These are phyloP conservation scores for Albula glossodonta DNA, from an alignment of 2,113 vertebrate species.

Conservation along the genomic window DNA sequence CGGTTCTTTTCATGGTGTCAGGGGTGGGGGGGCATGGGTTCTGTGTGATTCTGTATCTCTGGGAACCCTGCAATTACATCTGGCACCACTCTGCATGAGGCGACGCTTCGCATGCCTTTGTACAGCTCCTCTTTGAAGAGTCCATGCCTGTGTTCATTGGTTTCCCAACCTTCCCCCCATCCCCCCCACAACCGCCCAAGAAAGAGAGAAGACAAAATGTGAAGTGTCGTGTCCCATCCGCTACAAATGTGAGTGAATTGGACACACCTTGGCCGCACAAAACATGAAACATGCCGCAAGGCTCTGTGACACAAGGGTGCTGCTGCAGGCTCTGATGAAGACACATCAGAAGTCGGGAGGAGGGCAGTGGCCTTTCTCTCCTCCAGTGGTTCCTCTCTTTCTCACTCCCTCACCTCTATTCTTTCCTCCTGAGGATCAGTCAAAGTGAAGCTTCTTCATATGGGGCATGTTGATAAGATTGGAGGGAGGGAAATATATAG, in stretches of 20 bases:
- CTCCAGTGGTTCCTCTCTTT: neutral
- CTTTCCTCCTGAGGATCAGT: neutral
- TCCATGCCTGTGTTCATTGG: slow-evolving; percentile 43
- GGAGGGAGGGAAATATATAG: neutral
- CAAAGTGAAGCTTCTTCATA: neutral
- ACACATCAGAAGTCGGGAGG: neutral
- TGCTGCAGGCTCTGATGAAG: neutral
- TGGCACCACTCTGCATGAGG: slow-evolving; percentile 76
- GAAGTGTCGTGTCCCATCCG: slow-evolving; percentile 67
- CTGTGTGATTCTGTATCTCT: slow-evolving; percentile 66
- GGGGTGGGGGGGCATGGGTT: slow-evolving; percentile 50
- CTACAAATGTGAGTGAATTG: slow-evolving; percentile 72
- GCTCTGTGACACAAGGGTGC: neutral
- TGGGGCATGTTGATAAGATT: neutral
- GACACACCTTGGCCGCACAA: slow-evolving; percentile 68
- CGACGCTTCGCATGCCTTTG: slow-evolving; percentile 72
- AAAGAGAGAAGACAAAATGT: slow-evolving; percentile 73
- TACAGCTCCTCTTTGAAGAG: slow-evolving; percentile 67
- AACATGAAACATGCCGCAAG: neutral
- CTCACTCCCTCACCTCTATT: neutral
- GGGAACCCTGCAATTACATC: slow-evolving; percentile 75
- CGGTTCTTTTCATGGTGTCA: slow-evolving; percentile 59
- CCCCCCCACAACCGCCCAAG: slow-evolving; percentile 47
- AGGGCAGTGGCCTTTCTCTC: neutral
- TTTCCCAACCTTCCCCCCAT: slow-evolving; percentile 37